Evolutionary conservation across 2,888 invertebrate species (phyloP), one percentile per base, ranked within the genome.

Genomic region (Apomyelois bistriatella): DNA sequence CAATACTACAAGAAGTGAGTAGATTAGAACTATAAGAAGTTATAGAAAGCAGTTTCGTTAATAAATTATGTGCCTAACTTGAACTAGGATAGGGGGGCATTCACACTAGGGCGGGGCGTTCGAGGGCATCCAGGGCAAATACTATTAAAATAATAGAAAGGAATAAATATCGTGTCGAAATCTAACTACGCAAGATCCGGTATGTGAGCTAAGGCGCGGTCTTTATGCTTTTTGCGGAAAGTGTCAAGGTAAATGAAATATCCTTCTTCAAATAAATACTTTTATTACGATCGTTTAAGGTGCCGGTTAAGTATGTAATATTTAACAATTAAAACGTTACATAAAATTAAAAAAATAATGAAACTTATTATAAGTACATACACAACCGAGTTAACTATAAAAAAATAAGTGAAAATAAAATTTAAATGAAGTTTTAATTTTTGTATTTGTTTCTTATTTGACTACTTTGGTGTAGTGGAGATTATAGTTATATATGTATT

Each of bases 301-400:
- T 80, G 88, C 84, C 83, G 86, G 86, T 82, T 88, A 85, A 83
- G 84, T 82, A 78, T 82, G 79, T 89, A 74, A 46, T 86, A 89
- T 90, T 91, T 82, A 78, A 86, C 81, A 82, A 79, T 82, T 76
- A 75, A 76, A 74, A 73, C 79, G 83, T 91, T 90, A 91, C 89
- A 91, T 84, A 87, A 58, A 79, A 88, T 70, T 73, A 68, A 78
- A 79, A 72, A 76, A 82, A 79, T 79, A 68, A 74, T 66, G 74
- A 79, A 82, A 80, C 79, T 82, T 84, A 85, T 72, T 71, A 90
- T 91, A 92, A 92, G 91, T 92, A 92, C 89, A 89, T 84, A 90
- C 90, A 89, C 86, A 90, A 90, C 87, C 88, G 84, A 87, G 82
- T 80, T 76, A 82, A 80, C 68, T 70, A 76, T 81, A 79, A 67